Percentiles rank a stretch among this genome's conserved stretches.
Evolutionary conservation across 2,113 vertebrate genomes (phyloP).

Genomic region (Petromus typicus): DNA sequence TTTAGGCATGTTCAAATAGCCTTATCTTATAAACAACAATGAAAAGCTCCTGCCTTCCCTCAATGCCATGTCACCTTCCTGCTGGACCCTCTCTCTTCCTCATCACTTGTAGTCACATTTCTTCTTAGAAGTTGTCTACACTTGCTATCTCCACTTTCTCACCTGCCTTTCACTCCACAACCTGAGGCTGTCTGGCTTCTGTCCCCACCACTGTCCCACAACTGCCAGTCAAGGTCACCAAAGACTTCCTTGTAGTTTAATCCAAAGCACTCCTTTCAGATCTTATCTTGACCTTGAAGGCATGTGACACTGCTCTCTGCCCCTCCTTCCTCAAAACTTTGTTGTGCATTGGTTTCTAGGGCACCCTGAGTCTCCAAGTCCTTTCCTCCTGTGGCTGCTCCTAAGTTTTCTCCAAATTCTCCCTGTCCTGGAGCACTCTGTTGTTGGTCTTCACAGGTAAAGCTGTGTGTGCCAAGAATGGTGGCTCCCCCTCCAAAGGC

Average conservation of each 20-base stretch:
- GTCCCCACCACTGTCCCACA: conserved; percentile 45
- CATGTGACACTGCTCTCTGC: not conserved
- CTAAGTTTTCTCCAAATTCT: not conserved
- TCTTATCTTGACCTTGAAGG: conserved; percentile 76
- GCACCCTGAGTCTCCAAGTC: not conserved
- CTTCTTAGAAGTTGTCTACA: conserved; percentile 56
- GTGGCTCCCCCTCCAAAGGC: not conserved
- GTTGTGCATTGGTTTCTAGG: not conserved
- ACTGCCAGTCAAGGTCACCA: conserved; percentile 69
- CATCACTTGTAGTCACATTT: conserved; percentile 38
- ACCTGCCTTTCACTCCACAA: conserved; percentile 57
- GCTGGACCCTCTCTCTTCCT: conserved; percentile 49
- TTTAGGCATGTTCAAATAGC: conserved; percentile 44
- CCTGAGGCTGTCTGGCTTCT: conserved; percentile 58
- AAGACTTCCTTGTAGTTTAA: conserved; percentile 58
- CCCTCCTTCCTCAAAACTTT: not conserved
- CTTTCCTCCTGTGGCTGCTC: not conserved
- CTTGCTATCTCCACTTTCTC: conserved; percentile 61
- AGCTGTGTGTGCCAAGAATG: not conserved
- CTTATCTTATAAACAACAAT: conserved; percentile 70
- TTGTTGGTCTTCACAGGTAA: not conserved
- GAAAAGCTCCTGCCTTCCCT: conserved; percentile 39
- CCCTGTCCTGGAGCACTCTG: not conserved
- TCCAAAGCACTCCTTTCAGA: conserved; percentile 56
- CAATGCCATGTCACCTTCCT: conserved; percentile 40